Percentiles rank a stretch among this genome's conserved stretches.
These are phyloP conservation scores for Hoplodrina blanda DNA, from an alignment of 2,888 invertebrate species.

Conservation along the genomic window DNA sequence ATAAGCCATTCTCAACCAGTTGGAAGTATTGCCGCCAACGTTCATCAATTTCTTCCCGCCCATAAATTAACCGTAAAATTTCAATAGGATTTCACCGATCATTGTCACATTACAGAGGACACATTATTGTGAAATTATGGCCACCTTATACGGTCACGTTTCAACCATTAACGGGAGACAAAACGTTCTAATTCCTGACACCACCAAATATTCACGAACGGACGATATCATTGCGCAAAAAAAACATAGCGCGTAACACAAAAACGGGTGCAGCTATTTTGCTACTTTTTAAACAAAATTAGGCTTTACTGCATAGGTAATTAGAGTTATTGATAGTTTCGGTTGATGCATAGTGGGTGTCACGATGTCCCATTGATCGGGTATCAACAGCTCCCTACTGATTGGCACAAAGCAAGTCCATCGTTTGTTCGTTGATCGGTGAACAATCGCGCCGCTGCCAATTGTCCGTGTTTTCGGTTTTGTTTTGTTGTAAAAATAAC, in stretches of 20 bases:
- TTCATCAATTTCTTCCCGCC: slow-evolving; percentile 70
- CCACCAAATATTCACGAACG: slow-evolving; percentile 88
- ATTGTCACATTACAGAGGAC: slow-evolving; percentile 84
- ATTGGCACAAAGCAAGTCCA: slow-evolving; percentile 83
- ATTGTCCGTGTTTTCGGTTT: slow-evolving; percentile 75
- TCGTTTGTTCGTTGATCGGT: slow-evolving; percentile 86
- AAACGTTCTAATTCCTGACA: slow-evolving; percentile 88
- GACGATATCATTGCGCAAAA: slow-evolving; percentile 89
- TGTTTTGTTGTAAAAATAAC: slow-evolving; percentile 69
- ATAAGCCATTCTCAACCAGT: slow-evolving; percentile 64
- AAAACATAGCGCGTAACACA: slow-evolving; percentile 62
- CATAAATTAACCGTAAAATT: slow-evolving; percentile 81
- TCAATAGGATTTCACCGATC: slow-evolving; percentile 81
- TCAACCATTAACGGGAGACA: slow-evolving; percentile 88
- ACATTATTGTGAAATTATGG: slow-evolving; percentile 86
- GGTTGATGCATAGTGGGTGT: slow-evolving; percentile 65
- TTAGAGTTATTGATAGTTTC: slow-evolving; percentile 40
- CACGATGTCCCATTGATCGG: slow-evolving; percentile 83
- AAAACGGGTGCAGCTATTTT: slow-evolving; percentile 44
- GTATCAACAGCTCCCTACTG: slow-evolving; percentile 88
- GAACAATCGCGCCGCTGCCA: slow-evolving; percentile 81
- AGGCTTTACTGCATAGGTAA: slow-evolving; percentile 57
- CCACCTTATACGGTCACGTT: slow-evolving; percentile 87
- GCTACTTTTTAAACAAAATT: slow-evolving; percentile 52
- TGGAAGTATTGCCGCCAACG: slow-evolving; percentile 55